Base-by-base conservation (phyloP, 2,113 vertebrate genomes). In the Sterrhoptilus dennistouni region DNA sequence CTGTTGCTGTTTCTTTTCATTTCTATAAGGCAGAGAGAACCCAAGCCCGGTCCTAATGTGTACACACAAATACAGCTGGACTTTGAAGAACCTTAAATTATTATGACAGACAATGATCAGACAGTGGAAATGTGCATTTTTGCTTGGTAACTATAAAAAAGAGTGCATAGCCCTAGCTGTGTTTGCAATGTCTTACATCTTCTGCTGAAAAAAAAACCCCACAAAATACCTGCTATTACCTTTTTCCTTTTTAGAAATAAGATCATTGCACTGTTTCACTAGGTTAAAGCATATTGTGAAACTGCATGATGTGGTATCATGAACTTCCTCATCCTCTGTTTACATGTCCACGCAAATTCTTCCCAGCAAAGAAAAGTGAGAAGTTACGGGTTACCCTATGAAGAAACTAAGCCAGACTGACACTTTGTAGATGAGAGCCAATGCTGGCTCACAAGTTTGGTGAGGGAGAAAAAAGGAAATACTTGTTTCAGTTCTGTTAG, bases 251-350 rank as follows among this genome's bases (percentile, higher is more conserved):
- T 77, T 4, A 83, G 61, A 88, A 90, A 23, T 7, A 60, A 33
- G 29, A 74, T 66, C 17, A 83, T 33, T 86, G 44, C 15, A 40
- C 31, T 15, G 13, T 42, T 63, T 29, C 81, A 40, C n/a, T 20
- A 76, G 8, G 12, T 42, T 78, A 78, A 87, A 94, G 40, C 35
- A 53, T 3, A 29, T 65, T 71, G 45, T 70, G 76, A 86, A 86
- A 78, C 27, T 60, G 60, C 44, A 17, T 25, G 45, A 68, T 28
- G 16, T 24, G 36, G 33, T 44, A 91, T 38, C 2, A 4, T 16
- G 31, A 87, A 95, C 90, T 90, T 93, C 93, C 85, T 92, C 86
- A 94, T 97, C 94, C 70, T 65, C 18, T 82, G 79, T 93, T 95
- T 96, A 90, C 11, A 45, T 93, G 85, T 87, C 57, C 52, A 96